phyloP scores from a whole-genome alignment of 2,888 invertebrate genomes.

The Rhagonycha lutea region DNA sequence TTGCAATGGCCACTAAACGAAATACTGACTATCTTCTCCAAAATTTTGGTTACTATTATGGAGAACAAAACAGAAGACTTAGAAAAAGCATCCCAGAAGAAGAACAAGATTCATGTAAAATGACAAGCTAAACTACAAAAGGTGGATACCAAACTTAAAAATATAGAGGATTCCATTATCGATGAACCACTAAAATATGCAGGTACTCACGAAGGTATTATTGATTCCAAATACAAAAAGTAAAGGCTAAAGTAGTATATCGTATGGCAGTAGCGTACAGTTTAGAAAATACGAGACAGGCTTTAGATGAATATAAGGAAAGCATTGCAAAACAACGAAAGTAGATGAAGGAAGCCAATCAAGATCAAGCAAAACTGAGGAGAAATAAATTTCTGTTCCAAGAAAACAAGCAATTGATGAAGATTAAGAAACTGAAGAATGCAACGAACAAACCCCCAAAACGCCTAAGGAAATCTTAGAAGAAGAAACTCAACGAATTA shows the following conservation, averaged over 20 bases:
- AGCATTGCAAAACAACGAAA: conserved; percentile 64
- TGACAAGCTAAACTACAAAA: conserved; percentile 66
- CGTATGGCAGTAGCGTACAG: conserved; percentile 80
- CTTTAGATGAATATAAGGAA: conserved; percentile 71
- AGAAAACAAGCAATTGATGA: conserved; percentile 61
- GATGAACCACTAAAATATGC: conserved; percentile 76
- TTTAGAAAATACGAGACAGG: conserved; percentile 83
- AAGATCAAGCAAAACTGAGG: conserved; percentile 51
- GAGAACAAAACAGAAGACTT: conserved; percentile 27
- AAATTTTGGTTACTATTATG: conserved; percentile 44
- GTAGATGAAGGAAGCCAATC: conserved; percentile 50
- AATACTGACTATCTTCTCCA: conserved; percentile 46
- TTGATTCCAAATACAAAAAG: conserved; percentile 66
- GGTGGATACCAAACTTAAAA: conserved; percentile 73
- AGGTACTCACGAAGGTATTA: conserved; percentile 69
- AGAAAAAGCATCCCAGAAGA: conserved; percentile 44
- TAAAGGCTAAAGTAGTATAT: conserved; percentile 75
- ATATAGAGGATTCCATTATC: conserved; percentile 77
- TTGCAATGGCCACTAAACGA: conserved; percentile 45
- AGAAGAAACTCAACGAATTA: conserved; percentile 38
- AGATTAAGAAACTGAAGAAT: conserved; percentile 43
- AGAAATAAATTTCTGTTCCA: conserved; percentile 66
- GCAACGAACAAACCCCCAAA: conserved; percentile 50
- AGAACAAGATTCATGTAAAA: conserved; percentile 50
- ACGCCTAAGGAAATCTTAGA: conserved; percentile 49